Evolutionary conservation across 2,888 invertebrate species (phyloP).

Genomic region (Lochmaea capreae): DNA sequence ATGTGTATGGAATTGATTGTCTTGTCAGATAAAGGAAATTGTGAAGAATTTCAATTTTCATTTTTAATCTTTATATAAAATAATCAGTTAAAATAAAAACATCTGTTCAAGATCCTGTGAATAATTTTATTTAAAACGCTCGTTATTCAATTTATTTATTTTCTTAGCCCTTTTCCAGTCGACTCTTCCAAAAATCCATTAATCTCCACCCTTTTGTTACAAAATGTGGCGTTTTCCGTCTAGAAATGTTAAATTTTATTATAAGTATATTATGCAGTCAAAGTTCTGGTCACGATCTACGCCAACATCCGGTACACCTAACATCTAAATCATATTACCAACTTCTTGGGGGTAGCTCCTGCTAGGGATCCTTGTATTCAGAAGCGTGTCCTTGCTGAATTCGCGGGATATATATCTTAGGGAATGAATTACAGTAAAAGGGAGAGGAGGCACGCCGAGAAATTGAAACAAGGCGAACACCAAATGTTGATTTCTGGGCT

Average conservation of each 20-base stretch:
- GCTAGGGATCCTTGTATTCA: conserved; percentile 55
- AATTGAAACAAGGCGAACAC: conserved; percentile 16
- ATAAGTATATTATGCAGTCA: conserved; percentile 64
- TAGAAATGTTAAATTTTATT: conserved; percentile 58
- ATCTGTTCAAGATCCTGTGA: no score
- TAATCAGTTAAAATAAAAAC: no score
- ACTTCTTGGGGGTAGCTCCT: conserved; percentile 44
- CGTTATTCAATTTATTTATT: no score
- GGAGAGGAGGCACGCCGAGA: conserved; percentile 17
- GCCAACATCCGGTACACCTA: conserved; percentile 64
- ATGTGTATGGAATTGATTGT: no score
- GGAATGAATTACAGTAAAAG: conserved; percentile 29
- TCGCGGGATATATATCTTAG: conserved; percentile 40
- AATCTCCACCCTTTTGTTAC: no score
- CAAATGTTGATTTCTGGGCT: conserved; percentile 17
- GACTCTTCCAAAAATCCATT: no score
- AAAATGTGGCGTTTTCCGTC: no score
- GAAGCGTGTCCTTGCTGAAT: conserved; percentile 50
- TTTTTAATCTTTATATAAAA: no score
- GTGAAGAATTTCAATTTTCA: no score
- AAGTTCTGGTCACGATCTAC: conserved; percentile 63
- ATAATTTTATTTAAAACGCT: no score
- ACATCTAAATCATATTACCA: conserved; percentile 65
- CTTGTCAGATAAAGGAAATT: no score
- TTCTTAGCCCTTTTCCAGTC: no score